Evolutionary conservation across 2,797 vertebrate genomes (phyloP), one percentile per base, ranked within the genome.

Genomic region (Coccyzus lansbergi): DNA sequence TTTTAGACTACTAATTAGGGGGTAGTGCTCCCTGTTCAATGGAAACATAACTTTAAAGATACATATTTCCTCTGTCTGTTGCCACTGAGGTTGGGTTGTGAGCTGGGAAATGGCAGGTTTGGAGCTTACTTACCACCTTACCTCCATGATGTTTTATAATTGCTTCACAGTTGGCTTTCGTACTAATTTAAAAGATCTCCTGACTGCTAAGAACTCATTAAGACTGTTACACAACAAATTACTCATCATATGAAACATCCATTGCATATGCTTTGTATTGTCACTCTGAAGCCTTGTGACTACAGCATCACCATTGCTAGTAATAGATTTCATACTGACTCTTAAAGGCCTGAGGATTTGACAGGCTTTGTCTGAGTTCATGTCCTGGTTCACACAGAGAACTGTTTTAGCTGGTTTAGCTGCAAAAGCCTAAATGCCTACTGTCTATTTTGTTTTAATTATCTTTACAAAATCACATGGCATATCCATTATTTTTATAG

Each of bases 161-260:
- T 83, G 46, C 53, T 86, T 75, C 44, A 46, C 48, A 64, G 36
- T 31, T 75, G 62, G 49, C 34, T 90, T 88, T 92, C 20, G 38
- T 29, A 46, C 10, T 72, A 72, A 83, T 93, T 92, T 63, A 44
- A 71, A 83, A 90, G 53, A 42, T 76, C 58, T 83, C 58, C 46
- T 81, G 62, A 76, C 51, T 64, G 58, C 65, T 86, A 74, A 62
- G 58, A 86, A 55, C 53, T 76, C 59, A 91, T 86, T 55, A 69
- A 71, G 38, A 90, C 42, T 65, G 42, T 88, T 93, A 94, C 5
- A 76, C 69, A 96, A 90, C 62, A 94, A 86, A 95, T 91, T 92
- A 83, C 40, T 90, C 86, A 93, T 65, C 4, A 0, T 65, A 83
- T 83, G 86, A 91, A 95, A 90, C 67, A 95, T 78, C 80, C 58